These are phyloP conservation scores for Oceanodroma tethys DNA, from an alignment of 2,113 vertebrate species.

Conservation along the genomic window DNA sequence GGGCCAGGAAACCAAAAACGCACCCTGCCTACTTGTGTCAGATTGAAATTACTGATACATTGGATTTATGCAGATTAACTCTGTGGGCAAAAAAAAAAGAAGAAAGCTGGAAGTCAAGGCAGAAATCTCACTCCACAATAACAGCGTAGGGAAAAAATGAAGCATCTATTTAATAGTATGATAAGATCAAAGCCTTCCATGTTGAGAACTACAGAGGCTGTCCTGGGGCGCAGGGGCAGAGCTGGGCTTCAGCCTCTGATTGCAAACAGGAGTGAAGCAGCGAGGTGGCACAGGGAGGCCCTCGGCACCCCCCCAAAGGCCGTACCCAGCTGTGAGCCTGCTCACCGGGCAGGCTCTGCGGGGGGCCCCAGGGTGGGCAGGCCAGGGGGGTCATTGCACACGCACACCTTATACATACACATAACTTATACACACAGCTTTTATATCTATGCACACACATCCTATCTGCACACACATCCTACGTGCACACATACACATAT, in stretches of 20 bases:
- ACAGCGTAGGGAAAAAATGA: accelerated
- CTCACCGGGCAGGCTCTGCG: neutral
- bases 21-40: neutral
- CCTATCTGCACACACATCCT: no score
- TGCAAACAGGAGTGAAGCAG: accelerated
- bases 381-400: neutral
- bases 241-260: neutral
- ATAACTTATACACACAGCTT: neutral
- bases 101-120: neutral
- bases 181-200: neutral
- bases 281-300: neutral
- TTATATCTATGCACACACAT: no score
- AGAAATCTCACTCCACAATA: neutral
- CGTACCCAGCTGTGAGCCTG: neutral
- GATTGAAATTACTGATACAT: neutral
- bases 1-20: neutral
- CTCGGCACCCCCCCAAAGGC: neutral
- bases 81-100: neutral
- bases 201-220: neutral
- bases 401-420: neutral
- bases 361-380: no score
- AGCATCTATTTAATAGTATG: neutral
- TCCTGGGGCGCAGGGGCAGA: neutral
- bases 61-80: neutral
- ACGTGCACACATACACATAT: no score